Percentiles rank a stretch among this genome's conserved stretches.
Conservation (phyloP, 2,113 vertebrate genomes). For the Piliocolobus tephrosceles region DNA sequence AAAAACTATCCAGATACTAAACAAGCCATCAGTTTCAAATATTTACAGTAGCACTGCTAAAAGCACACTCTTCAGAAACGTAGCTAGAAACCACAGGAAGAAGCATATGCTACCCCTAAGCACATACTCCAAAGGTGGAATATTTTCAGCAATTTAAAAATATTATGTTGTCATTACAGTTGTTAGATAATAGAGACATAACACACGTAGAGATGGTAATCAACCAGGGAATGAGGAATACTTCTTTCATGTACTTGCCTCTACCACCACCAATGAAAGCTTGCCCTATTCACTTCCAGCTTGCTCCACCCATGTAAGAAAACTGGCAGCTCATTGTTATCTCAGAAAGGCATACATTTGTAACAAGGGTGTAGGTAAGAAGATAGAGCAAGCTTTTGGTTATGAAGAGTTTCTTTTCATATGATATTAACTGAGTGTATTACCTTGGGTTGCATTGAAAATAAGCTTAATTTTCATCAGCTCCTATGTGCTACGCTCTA, state of each 20-base stretch:
- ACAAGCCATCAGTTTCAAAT: not conserved
- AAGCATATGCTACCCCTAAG: not conserved
- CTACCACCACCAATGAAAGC: not conserved
- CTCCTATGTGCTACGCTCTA: not conserved
- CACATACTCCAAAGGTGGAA: not conserved
- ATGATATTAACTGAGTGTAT: not conserved
- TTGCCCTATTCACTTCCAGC: not conserved
- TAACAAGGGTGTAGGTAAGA: not conserved
- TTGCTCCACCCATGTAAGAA: not conserved
- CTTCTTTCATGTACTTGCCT: not conserved
- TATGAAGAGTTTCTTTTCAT: not conserved
- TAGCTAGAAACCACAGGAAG: not conserved
- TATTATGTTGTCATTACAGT: not conserved
- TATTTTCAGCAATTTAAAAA: slow-evolving; percentile 40
- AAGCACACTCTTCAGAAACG: not conserved
- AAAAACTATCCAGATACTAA: not conserved
- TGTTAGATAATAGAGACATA: not conserved
- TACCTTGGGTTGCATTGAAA: not conserved
- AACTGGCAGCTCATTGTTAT: not conserved
- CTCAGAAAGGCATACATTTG: not conserved
- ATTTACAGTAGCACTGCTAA: not conserved
- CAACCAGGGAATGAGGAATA: not conserved
- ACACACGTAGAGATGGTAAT: not conserved
- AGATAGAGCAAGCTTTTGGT: not conserved
- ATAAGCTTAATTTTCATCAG: slow-evolving; percentile 18